A percentile compares a stretch with the other conserved stretches of the same genome.
phyloP scores from a whole-genome alignment of 2,888 invertebrate genomes.

The Trachelus troglodyta region DNA sequence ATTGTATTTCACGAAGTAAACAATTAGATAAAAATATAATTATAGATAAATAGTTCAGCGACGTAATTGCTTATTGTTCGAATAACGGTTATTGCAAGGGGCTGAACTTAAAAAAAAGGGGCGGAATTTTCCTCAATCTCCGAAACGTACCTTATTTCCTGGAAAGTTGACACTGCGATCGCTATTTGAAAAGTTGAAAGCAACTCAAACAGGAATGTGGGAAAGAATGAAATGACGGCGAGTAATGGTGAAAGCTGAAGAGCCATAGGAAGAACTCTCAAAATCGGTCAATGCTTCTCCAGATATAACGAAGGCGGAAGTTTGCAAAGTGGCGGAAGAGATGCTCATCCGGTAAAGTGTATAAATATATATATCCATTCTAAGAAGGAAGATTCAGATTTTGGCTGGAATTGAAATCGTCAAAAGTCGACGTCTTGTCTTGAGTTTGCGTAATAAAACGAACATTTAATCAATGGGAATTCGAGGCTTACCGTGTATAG shows the following conservation, averaged over 20 bases:
- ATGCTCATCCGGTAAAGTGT: not conserved
- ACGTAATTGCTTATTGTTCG: not conserved
- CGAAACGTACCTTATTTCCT: not conserved
- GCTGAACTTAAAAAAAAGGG: not conserved
- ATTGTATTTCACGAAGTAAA: not conserved
- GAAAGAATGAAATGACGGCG: not conserved
- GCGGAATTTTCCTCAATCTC: not conserved
- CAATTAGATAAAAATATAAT: not conserved
- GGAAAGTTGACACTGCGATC: not conserved
- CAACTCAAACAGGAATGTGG: not conserved
- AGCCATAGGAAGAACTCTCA: not conserved
- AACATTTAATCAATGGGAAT: not conserved
- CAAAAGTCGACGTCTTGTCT: not conserved
- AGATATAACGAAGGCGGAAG: not conserved
- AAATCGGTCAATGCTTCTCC: constrained; percentile 8
- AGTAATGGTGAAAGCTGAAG: not conserved
- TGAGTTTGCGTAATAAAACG: not conserved
- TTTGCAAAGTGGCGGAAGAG: not conserved
- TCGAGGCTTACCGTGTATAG: not conserved
- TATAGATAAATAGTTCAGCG: not conserved
- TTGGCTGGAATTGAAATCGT: not conserved
- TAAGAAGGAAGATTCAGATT: not conserved
- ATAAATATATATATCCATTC: not conserved
- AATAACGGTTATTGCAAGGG: not conserved
- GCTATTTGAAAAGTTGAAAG: not conserved